These are phyloP conservation scores for Gallirallus australis DNA, from an alignment of 2,797 vertebrate species.

Conservation along the genomic window DNA sequence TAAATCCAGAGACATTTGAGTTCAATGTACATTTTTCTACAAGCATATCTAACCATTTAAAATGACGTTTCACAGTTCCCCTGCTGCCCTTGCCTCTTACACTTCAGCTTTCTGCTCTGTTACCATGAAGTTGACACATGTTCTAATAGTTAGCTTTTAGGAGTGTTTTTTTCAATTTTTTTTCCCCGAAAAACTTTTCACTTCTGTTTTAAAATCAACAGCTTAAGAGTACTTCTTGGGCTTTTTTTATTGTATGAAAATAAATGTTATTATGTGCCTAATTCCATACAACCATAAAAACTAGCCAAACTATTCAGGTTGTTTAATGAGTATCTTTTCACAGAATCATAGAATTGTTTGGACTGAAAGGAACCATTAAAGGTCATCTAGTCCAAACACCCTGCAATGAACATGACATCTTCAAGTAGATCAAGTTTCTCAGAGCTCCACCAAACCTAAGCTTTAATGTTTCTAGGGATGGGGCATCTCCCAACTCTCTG, in stretches of 20 bases:
- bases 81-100: neutral
- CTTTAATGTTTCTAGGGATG: neutral
- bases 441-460: neutral
- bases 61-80: neutral
- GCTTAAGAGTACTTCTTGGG: neutral
- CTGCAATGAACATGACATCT: neutral
- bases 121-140: neutral
- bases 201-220: neutral
- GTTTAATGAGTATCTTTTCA: neutral
- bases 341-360: neutral
- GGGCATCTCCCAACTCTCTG: neutral
- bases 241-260: neutral
- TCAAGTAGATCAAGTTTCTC: neutral
- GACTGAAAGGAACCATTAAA: neutral
- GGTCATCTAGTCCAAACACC: too few species aligned
- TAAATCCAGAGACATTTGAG: neutral
- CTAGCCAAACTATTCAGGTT: neutral
- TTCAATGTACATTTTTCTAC: neutral
- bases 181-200: neutral
- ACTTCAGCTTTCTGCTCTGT: neutral
- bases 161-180: neutral
- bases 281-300: neutral
- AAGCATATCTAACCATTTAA: neutral
- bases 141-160: neutral
- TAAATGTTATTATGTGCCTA: neutral